phyloP scores from a whole-genome alignment of 2,888 invertebrate species.

The Clunio marinus region DNA sequence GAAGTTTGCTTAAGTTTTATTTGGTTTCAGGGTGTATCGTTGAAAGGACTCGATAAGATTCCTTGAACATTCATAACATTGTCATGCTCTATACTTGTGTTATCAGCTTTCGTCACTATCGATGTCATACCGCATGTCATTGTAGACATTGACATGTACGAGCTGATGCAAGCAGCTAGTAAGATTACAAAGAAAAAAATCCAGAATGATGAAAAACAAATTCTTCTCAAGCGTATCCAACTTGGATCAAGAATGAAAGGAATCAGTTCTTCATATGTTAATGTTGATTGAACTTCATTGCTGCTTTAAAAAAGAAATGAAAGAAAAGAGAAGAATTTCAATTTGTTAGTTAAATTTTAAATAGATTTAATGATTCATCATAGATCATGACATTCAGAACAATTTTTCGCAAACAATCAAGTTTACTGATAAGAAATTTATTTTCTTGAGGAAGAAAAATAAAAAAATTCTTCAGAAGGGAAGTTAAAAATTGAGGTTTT shows the following conservation, averaged over 20 bases:
- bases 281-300: conserved; percentile 38
- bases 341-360: conserved; percentile 2
- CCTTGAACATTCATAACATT: background rate
- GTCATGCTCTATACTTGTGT: background rate
- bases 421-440: too few relatives aligned
- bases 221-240: conserved; percentile 54
- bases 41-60: too few relatives aligned
- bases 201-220: conserved; percentile 54
- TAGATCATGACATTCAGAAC: too few relatives aligned
- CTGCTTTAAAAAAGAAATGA: background rate
- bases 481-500: too few relatives aligned
- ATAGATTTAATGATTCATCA: background rate
- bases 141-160: conserved; percentile 39
- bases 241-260: conserved; percentile 51
- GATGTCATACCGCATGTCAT: background rate
- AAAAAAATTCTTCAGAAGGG: too few relatives aligned
- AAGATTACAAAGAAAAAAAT: conserved; percentile 53
- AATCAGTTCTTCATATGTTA: conserved; percentile 55
- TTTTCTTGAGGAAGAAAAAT: too few relatives aligned
- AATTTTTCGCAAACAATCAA: too few relatives aligned
- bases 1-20: too few relatives aligned
- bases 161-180: conserved; percentile 51
- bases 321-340: background rate
- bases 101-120: background rate
- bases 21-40: too few relatives aligned